Evolutionary conservation across 1,140 invertebrate genomes (phyloP).

Genomic region (Lordiphosa stackelbergi): DNA sequence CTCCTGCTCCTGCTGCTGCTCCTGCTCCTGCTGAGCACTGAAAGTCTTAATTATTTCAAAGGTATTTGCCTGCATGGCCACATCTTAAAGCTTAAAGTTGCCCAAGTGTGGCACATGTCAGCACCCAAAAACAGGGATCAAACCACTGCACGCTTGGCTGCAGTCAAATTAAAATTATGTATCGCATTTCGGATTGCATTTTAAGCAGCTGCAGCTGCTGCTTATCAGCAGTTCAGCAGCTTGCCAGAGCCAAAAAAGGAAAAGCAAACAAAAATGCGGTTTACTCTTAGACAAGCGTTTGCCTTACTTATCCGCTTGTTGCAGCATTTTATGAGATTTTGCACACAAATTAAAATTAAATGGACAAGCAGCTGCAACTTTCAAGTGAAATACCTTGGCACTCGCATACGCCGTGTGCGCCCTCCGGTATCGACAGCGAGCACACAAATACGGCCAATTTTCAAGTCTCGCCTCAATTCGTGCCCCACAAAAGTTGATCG

Average conservation of each 20-base stretch:
- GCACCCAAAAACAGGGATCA: conserved; percentile 33
- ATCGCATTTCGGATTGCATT: conserved; percentile 42
- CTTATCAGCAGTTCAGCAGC: conserved; percentile 50
- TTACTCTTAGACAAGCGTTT: conserved; percentile 15
- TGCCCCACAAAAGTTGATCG: conserved; percentile 54
- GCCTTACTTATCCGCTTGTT: conserved; percentile 12
- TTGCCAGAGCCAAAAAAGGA: conserved; percentile 15
- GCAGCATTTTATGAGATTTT: conserved; percentile 24
- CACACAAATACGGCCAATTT: conserved; percentile 60
- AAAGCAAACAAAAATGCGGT: conserved; percentile 15
- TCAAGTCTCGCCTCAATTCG: conserved; percentile 29
- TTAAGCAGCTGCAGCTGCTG: conserved; percentile 33
- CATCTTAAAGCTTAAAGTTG: conserved; percentile 15
- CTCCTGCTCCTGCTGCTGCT: conserved; percentile 4
- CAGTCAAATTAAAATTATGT: conserved; percentile 44
- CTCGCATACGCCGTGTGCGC: conserved; percentile 29
- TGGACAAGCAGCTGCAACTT: conserved; percentile 38
- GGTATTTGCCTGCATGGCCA: conserved; percentile 29
- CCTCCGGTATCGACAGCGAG: conserved; percentile 10
- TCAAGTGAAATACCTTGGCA: conserved; percentile 38
- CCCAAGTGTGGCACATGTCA: conserved; percentile 15
- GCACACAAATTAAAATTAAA: conserved; percentile 46
- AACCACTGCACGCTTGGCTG: conserved; percentile 59
- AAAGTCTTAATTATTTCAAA: conserved; percentile 64
- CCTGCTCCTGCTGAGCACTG: conserved; percentile 21